Base-by-base conservation (phyloP, 1,140 invertebrate species). In the Trachymyrmex cornetzi region DNA sequence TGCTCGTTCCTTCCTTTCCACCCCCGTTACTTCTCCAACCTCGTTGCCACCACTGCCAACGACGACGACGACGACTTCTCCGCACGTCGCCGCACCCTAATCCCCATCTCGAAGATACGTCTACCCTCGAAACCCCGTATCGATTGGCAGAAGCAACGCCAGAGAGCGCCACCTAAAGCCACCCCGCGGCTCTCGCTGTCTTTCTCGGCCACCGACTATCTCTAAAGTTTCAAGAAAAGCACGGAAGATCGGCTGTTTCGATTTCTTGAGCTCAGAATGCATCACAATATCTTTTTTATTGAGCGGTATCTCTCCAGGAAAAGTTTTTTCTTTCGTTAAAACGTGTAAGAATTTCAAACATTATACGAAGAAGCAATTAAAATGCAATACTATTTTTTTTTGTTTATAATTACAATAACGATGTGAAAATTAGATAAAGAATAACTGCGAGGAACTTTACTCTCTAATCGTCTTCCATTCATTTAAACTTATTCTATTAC, bases 71-170 rank as follows among this genome's bases (percentile, higher is more conserved):
- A 44, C 80, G 67, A 86, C 87, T 91, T 91, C 87, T 88, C 84
- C 85, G 90, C 89, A 91, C 94, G 92, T 92, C 90, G 93, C 94
- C 94, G 94, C 94, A 93, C 94, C 94, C 94, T 94, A 94, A 94
- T 94, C 93, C 91, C 93, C 91, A 92, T 93, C 92, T 92, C 93
- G 90, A 93, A 94, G 93, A 94, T 94, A 93, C 93, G 91, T 91
- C 89, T 89, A 91, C 92, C 88, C 92, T 89, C 90, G 87, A 90
- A 92, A 88, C 82, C 74, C 38, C 79, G 92, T 94, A 94, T 94
- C 93, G 94, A 94, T 94, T 94, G 93, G 89, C 90, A 64, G 79
- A 80, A 66, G 50, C 53, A 87, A 92, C 94, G 90, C 91, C 77
- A 94, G 94, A 92, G 93, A 59, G 93, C 93, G 93, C 93, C 93